A percentile compares a stretch with the other conserved stretches of the same genome.
Conservation (phyloP, 2,797 vertebrate genomes). For the Anas flavirostris region DNA sequence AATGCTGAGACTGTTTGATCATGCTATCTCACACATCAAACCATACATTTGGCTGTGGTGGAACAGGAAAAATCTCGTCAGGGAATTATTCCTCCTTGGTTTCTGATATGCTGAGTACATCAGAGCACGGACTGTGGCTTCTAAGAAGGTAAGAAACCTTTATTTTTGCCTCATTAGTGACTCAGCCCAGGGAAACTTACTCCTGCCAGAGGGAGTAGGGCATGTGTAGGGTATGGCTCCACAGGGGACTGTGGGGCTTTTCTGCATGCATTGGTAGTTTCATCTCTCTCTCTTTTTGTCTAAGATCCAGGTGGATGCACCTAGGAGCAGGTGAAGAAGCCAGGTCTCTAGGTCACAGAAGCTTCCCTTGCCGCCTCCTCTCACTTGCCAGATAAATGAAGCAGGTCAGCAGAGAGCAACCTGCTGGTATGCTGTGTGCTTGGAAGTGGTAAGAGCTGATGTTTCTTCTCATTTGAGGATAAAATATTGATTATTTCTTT, state of each 20-base stretch:
- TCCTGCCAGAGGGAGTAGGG: background rate
- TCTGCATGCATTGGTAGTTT: background rate
- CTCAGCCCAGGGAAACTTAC: background rate
- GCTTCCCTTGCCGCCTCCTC: background rate
- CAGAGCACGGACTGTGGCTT: fast-evolving
- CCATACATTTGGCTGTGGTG: background rate
- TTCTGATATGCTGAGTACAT: background rate
- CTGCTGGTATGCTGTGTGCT: fast-evolving
- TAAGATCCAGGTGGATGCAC: background rate
- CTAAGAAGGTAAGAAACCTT: slow-evolving; percentile 25
- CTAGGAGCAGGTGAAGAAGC: background rate
- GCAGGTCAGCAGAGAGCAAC: background rate
- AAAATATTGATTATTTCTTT: background rate
- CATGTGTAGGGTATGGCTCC: background rate
- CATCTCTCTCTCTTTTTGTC: background rate
- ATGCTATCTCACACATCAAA: background rate
- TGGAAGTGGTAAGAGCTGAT: fast-evolving
- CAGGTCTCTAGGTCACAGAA: background rate
- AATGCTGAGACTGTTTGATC: background rate
- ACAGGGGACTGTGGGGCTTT: background rate
- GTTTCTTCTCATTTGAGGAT: background rate
- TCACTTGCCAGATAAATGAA: background rate
- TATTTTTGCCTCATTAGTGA: background rate
- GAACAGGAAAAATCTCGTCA: background rate
- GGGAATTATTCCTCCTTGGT: background rate